These are phyloP conservation scores for Phocides pigmalion DNA, from an alignment of 1,140 invertebrate species.

Conservation along the genomic window DNA sequence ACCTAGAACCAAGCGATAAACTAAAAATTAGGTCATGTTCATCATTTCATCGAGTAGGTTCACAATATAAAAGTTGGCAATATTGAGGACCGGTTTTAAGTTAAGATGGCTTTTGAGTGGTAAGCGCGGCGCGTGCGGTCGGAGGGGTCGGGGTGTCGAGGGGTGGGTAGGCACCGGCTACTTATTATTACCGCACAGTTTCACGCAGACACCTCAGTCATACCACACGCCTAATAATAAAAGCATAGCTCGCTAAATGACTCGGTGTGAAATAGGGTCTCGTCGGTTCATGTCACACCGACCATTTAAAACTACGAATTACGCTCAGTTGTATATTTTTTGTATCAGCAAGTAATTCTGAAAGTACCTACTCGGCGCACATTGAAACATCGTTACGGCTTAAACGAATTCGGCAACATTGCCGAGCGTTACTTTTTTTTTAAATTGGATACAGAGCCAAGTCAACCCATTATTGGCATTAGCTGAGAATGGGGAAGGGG, in stretches of 20 bases:
- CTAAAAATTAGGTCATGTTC: slow-evolving; percentile 44
- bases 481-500: slow-evolving; percentile 50
- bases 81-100: slow-evolving; percentile 56
- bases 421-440: slow-evolving; percentile 46
- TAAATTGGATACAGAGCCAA: slow-evolving; percentile 54
- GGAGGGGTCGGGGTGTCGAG: slow-evolving; percentile 43
- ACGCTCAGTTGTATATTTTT: neutral
- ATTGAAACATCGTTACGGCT: slow-evolving; percentile 7
- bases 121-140: slow-evolving; percentile 57
- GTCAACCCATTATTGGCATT: slow-evolving; percentile 67
- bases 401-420: slow-evolving; percentile 40
- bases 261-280: slow-evolving; percentile 2
- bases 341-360: slow-evolving; percentile 1
- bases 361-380: neutral
- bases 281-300: neutral
- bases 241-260: slow-evolving; percentile 38
- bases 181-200: slow-evolving; percentile 70
- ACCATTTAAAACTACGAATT: slow-evolving; percentile 12
- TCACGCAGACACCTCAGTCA: slow-evolving; percentile 51
- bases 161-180: slow-evolving; percentile 62
- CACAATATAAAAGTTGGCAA: slow-evolving; percentile 48
- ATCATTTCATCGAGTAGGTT: slow-evolving; percentile 50
- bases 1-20: slow-evolving; percentile 14
- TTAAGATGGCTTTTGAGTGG: slow-evolving; percentile 58
- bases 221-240: slow-evolving; percentile 47